Conservation (phyloP, 2,888 invertebrate species). For the Nymphalis c-album region DNA sequence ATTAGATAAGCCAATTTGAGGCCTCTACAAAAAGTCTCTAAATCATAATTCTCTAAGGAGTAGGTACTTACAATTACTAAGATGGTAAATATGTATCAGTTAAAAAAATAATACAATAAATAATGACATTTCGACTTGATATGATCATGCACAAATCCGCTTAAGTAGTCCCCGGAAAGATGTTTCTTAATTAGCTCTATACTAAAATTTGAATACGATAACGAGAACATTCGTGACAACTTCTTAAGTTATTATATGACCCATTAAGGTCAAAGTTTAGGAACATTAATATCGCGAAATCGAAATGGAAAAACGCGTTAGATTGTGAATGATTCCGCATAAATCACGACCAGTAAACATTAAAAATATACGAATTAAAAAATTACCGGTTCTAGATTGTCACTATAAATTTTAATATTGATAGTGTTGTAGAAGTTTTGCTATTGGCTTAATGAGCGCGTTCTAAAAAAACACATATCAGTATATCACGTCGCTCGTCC, state of each 20-base stretch:
- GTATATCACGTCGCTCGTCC: constrained; percentile 73
- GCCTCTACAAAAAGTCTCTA: too few relatives aligned
- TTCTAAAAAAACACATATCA: constrained; percentile 72
- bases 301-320: constrained; percentile 27
- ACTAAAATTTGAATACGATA: constrained; percentile 25
- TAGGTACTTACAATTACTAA: too few relatives aligned
- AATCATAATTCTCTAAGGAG: too few relatives aligned
- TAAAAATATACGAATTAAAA: constrained; percentile 41
- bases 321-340: constrained; percentile 39
- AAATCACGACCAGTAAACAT: constrained; percentile 46
- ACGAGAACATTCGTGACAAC: background rate
- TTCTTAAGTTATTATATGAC: constrained; percentile 36
- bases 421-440: constrained; percentile 60
- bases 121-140: constrained; percentile 23
- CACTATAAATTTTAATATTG: constrained; percentile 70
- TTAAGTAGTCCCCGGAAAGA: constrained; percentile 13
- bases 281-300: constrained; percentile 51
- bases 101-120: background rate
- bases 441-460: constrained; percentile 69
- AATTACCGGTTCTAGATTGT: constrained; percentile 56
- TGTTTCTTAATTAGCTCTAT: constrained; percentile 20
- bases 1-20: too few relatives aligned
- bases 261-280: constrained; percentile 47
- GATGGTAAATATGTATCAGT: too few relatives aligned
- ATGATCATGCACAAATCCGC: constrained; percentile 14